These are phyloP conservation scores for Strigamia transsilvanica DNA, from an alignment of 2,888 invertebrate species.

Conservation along the genomic window DNA sequence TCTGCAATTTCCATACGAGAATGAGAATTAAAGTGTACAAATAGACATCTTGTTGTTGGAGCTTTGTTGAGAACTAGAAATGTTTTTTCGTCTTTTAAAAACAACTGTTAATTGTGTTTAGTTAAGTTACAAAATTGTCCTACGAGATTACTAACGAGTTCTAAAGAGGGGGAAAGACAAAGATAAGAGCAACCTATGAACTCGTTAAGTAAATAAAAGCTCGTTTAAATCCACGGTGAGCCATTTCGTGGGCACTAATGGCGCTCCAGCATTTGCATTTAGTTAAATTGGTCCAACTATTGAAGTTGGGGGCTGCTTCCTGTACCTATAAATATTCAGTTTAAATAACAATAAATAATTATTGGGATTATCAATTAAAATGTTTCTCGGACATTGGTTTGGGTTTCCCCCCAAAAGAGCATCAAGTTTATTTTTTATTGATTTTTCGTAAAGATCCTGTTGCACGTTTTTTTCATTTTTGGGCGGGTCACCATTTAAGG, in stretches of 20 bases:
- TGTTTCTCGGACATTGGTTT: no score
- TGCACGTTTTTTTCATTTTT: no score
- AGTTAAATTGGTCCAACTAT: neutral
- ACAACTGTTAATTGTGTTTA: neutral
- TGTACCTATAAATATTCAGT: no score
- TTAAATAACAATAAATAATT: no score
- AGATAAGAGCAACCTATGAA: neutral
- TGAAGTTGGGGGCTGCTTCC: neutral
- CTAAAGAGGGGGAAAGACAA: neutral
- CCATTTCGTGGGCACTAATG: constrained; percentile 17
- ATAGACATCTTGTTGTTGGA: neutral
- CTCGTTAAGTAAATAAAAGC: constrained; percentile 21
- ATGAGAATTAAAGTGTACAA: neutral
- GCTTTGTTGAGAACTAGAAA: neutral
- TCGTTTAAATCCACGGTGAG: constrained; percentile 7
- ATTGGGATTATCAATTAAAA: no score
- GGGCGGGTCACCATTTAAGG: no score
- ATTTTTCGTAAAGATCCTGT: no score
- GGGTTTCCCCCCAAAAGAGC: no score
- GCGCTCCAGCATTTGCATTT: constrained; percentile 6
- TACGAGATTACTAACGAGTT: neutral
- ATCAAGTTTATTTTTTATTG: no score
- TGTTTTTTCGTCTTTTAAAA: neutral
- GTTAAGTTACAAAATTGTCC: neutral
- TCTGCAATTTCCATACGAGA: neutral